Base-by-base conservation (phyloP, 37 sponge, comb jelly and placozoan species). In the Ianthella basta region DNA sequence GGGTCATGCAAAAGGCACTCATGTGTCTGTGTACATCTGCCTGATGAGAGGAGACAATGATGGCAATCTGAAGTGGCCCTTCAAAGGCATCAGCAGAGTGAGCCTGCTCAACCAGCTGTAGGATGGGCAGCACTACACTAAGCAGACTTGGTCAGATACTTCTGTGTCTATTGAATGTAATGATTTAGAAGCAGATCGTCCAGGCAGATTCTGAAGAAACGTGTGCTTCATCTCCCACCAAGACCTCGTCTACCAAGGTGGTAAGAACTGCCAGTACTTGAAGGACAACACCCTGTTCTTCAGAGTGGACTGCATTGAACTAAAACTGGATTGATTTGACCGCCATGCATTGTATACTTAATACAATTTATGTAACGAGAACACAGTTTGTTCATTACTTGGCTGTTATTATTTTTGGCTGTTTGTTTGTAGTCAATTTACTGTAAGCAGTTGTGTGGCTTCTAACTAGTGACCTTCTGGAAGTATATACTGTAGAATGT, bases 71-170 rank as follows among this genome's bases (percentile, higher is more conserved):
- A n/a, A 27, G 24, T 61, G 64, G 64, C 64, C 64, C 29, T 61
- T 61, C 64, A 61, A n/a, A 61, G 64, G 64, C 24, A n/a, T 4
- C 24, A 10, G 3, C 14, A 10, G 5, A 61, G 64, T 61, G 27
- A 61, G 64, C 29, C 59, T 61, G 64, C 64, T 61, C 27, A 61
- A 61, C 29, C 64, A 61, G 64, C 64, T 61, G 24, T 2, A 61
- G 64, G 27, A n/a, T 29, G 10, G 24, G 64, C 27, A 27, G 29
- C 64, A 61, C 29, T 4, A 13, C 4, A 61, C 12, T 13, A 27
- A 5, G 5, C 27, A 61, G 29, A 6, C 10, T 4, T 61, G 64
- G 64, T 27, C 64, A n/a, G n/a, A n/a, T n/a, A n/a, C n/a, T n/a
- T n/a, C n/a, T n/a, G n/a, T n/a, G n/a, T n/a, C n/a, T n/a, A n/a